Evolutionary conservation across 2,888 invertebrate genomes (phyloP).

Genomic region (Neoitamus cyanurus): DNA sequence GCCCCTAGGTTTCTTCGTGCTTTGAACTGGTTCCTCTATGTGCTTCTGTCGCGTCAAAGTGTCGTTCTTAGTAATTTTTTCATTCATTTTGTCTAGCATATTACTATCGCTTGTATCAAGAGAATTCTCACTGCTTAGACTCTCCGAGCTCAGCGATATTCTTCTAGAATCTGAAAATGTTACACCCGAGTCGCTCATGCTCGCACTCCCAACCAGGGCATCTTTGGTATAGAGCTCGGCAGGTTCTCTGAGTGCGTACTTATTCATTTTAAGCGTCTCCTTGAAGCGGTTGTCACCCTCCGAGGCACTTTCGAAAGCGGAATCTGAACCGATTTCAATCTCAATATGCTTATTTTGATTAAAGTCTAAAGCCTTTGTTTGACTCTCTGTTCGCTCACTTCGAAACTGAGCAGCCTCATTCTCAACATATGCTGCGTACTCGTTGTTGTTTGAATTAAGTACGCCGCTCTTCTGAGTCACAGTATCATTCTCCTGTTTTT

Average conservation of each 20-base stretch:
- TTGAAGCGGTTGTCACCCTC: conserved; percentile 63
- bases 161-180: conserved; percentile 55
- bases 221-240: conserved; percentile 55
- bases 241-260: conserved; percentile 51
- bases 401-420: conserved; percentile 54
- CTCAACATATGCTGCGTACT: conserved; percentile 26
- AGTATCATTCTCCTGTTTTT: background rate
- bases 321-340: conserved; percentile 63
- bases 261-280: conserved; percentile 14
- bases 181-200: background rate
- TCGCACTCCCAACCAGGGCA: background rate
- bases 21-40: conserved; percentile 57
- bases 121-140: conserved; percentile 65
- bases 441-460: conserved; percentile 26
- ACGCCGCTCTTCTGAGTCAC: background rate
- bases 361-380: conserved; percentile 60
- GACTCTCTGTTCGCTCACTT: conserved; percentile 42
- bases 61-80: conserved; percentile 65
- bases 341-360: conserved; percentile 56
- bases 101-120: conserved; percentile 64
- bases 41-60: conserved; percentile 62
- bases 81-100: conserved; percentile 59
- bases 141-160: conserved; percentile 65
- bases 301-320: conserved; percentile 65
- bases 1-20: conserved; percentile 60